These are phyloP conservation scores for Caligus rogercresseyi DNA, from an alignment of 1,140 invertebrate species.

Conservation along the genomic window DNA sequence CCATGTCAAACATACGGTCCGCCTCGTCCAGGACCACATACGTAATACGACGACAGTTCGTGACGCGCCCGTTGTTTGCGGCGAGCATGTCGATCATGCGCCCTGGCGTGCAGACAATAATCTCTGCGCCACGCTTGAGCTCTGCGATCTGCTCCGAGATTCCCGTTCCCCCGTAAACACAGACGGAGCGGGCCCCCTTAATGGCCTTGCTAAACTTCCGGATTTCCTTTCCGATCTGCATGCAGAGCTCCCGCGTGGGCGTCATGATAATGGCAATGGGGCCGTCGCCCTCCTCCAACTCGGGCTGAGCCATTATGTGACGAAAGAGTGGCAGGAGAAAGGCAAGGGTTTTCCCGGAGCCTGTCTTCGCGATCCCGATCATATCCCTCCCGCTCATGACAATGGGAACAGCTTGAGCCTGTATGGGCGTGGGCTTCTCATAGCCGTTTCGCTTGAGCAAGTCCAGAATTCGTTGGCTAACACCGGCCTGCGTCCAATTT, in stretches of 20 bases:
- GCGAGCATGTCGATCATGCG: constrained; percentile 99
- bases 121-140: constrained; percentile 91
- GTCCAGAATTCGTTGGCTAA: constrained; percentile 88
- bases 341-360: constrained; percentile 94
- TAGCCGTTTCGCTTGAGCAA: constrained; percentile 78
- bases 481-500: constrained; percentile 95
- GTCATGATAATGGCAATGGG: constrained; percentile 94
- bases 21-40: constrained; percentile 97
- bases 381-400: constrained; percentile 89
- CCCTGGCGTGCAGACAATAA: constrained; percentile 96
- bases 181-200: constrained; percentile 59
- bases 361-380: constrained; percentile 98
- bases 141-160: constrained; percentile 90
- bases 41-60: constrained; percentile 82
- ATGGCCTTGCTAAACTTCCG: constrained; percentile 84
- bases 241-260: constrained; percentile 90
- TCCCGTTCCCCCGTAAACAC: constrained; percentile 95
- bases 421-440: constrained; percentile 96
- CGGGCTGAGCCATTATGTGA: constrained; percentile 85
- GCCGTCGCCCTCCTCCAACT: constrained; percentile 83
- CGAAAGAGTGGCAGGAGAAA: constrained; percentile 97
- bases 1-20: constrained; percentile 99
- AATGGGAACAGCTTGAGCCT: constrained; percentile 90
- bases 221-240: constrained; percentile 96
- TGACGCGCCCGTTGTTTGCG: constrained; percentile 85